Base-by-base conservation (phyloP, 2,797 vertebrate genomes). In the Trematomus bernacchii region DNA sequence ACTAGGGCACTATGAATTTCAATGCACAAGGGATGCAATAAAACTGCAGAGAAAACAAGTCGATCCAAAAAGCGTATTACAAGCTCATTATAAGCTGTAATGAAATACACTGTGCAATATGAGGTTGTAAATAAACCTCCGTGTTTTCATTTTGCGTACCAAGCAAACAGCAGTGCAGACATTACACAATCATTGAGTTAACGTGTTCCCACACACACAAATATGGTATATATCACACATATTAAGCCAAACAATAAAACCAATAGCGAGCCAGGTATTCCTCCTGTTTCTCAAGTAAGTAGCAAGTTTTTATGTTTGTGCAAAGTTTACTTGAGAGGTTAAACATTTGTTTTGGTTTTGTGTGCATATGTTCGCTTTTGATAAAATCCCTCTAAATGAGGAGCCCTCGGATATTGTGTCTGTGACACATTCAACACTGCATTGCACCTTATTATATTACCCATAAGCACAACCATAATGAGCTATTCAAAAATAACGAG, bases 51-150 rank as follows among this genome's bases (percentile, higher is more conserved):
- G 77, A 76, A 83, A 89, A 82, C 77, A 87, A 88, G 80, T 76
- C 1, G 54, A 83, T 86, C 75, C 80, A 78, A 87, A 89, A 86
- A 88, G 72, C 85, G 88, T 75, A 87, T 91, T 86, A 91, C 11
- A 19, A 85, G 79, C 82, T 92, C 85, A 88, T 93, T 93, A 91
- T 78, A 66, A 85, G 78, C 64, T 75, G 73, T 92, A 91, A 93
- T 93, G 91, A 89, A 91, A 91, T 82, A 89, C 81, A 77, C 67
- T 59, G 40, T 61, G 85, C 80, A 66, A 79, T 82, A 83, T 83
- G 77, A 87, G 88, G 77, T 57, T 83, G 80, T 87, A 90, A 91
- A 92, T 92, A 90, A 91, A 84, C 64, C 65, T 51, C 46, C 4
- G 37, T 78, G 60, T 87, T 88, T 92, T 90, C 78, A 87, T 84